Conservation (phyloP, 2,888 invertebrate genomes). For the Oasisia sp. region DNA sequence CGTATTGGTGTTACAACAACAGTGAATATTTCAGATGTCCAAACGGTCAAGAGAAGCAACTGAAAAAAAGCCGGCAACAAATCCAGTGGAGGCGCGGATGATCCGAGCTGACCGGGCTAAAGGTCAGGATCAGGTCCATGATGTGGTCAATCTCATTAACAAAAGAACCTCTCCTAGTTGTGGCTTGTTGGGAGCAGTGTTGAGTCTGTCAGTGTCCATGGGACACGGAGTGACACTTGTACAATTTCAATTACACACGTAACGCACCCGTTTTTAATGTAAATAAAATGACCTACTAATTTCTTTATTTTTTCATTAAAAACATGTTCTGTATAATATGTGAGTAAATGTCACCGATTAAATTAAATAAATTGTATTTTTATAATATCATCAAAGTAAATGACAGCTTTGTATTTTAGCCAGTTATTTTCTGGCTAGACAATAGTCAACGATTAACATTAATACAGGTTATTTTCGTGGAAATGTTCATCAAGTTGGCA, state of each 20-base stretch:
- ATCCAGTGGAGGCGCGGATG: neutral
- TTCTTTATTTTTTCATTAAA: neutral
- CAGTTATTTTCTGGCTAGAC: too few relatives aligned
- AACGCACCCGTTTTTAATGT: neutral
- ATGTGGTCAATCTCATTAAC: neutral
- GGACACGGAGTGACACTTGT: too few relatives aligned
- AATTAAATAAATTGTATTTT: too few relatives aligned
- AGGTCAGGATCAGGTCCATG: neutral
- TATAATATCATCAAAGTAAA: too few relatives aligned
- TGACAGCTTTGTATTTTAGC: too few relatives aligned
- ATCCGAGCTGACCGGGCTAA: neutral
- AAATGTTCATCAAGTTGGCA: too few relatives aligned
- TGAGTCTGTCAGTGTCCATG: neutral
- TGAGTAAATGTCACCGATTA: neutral
- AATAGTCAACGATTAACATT: too few relatives aligned
- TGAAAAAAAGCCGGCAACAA: neutral
- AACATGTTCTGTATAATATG: neutral
- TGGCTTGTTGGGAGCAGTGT: neutral
- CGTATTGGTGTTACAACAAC: neutral
- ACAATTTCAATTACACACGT: too few relatives aligned
- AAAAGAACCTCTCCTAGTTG: neutral
- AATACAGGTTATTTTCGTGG: too few relatives aligned
- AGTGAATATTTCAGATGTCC: neutral
- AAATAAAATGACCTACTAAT: neutral
- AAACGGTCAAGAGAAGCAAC: neutral